phyloP scores from a whole-genome alignment of 2,113 vertebrate species.

The Ammodytes marinus region DNA sequence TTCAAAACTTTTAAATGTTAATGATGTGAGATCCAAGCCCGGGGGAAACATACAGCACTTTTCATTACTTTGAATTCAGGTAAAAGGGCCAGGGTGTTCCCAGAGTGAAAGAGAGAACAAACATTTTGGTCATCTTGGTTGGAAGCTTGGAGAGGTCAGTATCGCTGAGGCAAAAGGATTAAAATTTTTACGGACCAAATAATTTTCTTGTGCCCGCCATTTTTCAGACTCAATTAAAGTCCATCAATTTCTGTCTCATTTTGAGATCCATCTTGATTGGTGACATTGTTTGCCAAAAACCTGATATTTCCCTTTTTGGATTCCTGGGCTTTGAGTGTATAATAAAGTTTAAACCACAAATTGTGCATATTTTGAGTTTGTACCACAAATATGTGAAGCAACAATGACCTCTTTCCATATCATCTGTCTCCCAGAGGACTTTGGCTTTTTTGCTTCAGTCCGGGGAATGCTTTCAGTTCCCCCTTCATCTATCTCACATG shows the following conservation, averaged over 20 bases:
- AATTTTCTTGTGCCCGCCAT: background rate
- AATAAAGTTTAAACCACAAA: constrained; percentile 8
- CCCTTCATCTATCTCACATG: constrained; percentile 42
- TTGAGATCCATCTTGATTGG: background rate
- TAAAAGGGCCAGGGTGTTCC: constrained; percentile 9
- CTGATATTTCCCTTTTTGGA: background rate
- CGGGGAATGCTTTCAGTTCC: constrained; percentile 41
- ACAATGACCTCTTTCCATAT: constrained; percentile 10
- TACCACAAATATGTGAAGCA: constrained; percentile 3
- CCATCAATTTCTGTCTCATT: background rate
- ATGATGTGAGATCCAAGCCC: constrained; percentile 11
- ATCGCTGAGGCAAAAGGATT: background rate
- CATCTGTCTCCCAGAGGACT: constrained; percentile 1
- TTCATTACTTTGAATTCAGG: constrained; percentile 25
- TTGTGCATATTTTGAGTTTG: background rate
- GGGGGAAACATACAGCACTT: constrained; percentile 10
- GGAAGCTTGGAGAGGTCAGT: constrained; percentile 6
- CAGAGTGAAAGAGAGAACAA: background rate
- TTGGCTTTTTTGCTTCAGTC: constrained; percentile 16
- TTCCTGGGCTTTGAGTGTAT: background rate
- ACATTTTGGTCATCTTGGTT: constrained; percentile 10
- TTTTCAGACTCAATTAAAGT: background rate
- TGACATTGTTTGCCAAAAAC: background rate
- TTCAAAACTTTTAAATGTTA: constrained; percentile 10
- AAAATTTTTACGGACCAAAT: background rate